Conservation (phyloP, 2,113 vertebrate species). For the Pterocles burchelli region DNA sequence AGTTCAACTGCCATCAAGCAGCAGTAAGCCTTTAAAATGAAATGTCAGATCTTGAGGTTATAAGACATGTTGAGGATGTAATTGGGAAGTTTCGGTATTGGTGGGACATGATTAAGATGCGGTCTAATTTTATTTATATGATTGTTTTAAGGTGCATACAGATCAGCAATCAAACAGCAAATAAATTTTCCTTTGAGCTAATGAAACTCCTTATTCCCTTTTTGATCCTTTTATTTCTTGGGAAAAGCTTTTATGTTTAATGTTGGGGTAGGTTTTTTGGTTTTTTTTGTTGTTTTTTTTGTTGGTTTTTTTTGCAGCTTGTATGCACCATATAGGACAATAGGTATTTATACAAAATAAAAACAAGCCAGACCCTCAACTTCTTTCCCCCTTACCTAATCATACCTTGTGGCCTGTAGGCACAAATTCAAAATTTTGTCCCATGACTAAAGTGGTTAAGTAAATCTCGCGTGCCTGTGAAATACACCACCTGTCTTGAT, state of each 20-base stretch:
- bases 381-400: background rate
- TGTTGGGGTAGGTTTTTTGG: background rate
- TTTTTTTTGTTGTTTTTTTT: background rate
- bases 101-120: constrained; percentile 56
- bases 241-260: constrained; percentile 39
- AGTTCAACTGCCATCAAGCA: constrained; percentile 53
- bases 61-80: constrained; percentile 33
- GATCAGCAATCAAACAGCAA: constrained; percentile 35
- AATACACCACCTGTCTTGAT: constrained; percentile 38
- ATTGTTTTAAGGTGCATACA: constrained; percentile 62
- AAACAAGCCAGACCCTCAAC: constrained; percentile 1
- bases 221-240: constrained; percentile 44
- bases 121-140: constrained; percentile 62
- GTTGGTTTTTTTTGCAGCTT: constrained; percentile 14
- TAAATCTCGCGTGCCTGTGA: constrained; percentile 47
- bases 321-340: constrained; percentile 35
- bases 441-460: constrained; percentile 34
- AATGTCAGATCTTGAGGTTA: constrained; percentile 40
- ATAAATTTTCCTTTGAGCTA: constrained; percentile 59
- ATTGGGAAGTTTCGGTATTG: constrained; percentile 54
- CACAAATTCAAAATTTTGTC: constrained; percentile 21
- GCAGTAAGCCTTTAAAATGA: constrained; percentile 49
- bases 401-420: constrained; percentile 22
- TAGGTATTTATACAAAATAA: constrained; percentile 21
- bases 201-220: constrained; percentile 32